phyloP scores from a whole-genome alignment of 2,113 vertebrate genomes.

The Phalacrocorax carbo region DNA sequence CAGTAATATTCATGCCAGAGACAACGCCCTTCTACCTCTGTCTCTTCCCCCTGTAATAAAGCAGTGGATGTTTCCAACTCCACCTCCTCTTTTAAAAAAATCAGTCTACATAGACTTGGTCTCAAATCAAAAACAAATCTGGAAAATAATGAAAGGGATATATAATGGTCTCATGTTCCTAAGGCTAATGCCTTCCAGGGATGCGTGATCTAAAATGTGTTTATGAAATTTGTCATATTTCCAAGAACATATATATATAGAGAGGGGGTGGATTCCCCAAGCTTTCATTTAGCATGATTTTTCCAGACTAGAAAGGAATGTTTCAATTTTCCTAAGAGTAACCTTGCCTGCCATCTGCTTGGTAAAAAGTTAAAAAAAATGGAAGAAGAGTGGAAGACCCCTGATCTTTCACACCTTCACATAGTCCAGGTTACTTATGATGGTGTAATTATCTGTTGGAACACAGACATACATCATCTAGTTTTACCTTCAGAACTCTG shows the following conservation, averaged over 20 bases:
- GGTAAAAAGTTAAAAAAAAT: neutral
- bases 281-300: constrained; percentile 45
- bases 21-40: neutral
- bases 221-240: constrained; percentile 50
- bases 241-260: constrained; percentile 43
- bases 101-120: neutral
- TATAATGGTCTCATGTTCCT: constrained; percentile 19
- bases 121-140: constrained; percentile 45
- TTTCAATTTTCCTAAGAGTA: neutral
- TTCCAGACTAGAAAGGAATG: constrained; percentile 43
- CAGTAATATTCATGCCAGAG: neutral
- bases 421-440: neutral
- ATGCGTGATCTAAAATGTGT: constrained; percentile 30
- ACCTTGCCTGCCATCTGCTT: neutral
- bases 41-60: neutral
- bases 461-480: neutral
- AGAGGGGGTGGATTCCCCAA: constrained; percentile 44
- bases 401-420: neutral
- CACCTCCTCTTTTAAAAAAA: neutral
- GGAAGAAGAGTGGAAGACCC: neutral
- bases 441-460: neutral
- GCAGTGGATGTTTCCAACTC: neutral
- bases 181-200: constrained; percentile 24
- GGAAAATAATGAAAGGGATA: constrained; percentile 45
- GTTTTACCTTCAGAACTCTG: neutral